Evolutionary conservation across 2,888 invertebrate species (phyloP).

Genomic region (Ecliptopera silaceata): DNA sequence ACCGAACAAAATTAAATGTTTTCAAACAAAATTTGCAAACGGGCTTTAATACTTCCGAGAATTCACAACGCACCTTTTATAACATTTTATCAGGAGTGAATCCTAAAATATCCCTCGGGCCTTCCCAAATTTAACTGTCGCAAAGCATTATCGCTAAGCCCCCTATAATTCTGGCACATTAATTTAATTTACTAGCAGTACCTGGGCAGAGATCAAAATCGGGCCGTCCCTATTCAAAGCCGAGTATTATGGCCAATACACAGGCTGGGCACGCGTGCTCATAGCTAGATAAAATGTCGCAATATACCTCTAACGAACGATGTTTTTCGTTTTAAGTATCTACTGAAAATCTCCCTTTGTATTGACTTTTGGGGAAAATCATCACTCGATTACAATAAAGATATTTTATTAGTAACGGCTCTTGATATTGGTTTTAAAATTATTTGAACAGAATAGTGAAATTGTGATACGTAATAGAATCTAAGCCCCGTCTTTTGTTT

Average conservation of each 20-base stretch:
- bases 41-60: constrained; percentile 15
- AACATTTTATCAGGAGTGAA: constrained; percentile 19
- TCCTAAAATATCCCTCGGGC: constrained; percentile 18
- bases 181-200: constrained; percentile 35
- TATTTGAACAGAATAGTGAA: no score
- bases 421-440: background rate
- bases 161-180: constrained; percentile 37
- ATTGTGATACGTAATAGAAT: no score
- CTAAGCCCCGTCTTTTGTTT: no score
- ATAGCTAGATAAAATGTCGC: constrained; percentile 51
- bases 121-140: constrained; percentile 27
- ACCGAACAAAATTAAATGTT: constrained; percentile 7
- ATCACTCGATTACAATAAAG: background rate
- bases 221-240: constrained; percentile 33
- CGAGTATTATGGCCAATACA: constrained; percentile 25
- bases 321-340: constrained; percentile 53
- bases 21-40: constrained; percentile 7
- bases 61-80: constrained; percentile 13
- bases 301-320: constrained; percentile 58
- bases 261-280: constrained; percentile 27
- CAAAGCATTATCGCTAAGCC: constrained; percentile 34
- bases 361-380: constrained; percentile 18
- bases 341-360: constrained; percentile 43
- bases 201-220: constrained; percentile 33
- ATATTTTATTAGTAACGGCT: background rate